Conservation (phyloP, 2,797 vertebrate genomes). For the Buphagus erythrorhynchus region DNA sequence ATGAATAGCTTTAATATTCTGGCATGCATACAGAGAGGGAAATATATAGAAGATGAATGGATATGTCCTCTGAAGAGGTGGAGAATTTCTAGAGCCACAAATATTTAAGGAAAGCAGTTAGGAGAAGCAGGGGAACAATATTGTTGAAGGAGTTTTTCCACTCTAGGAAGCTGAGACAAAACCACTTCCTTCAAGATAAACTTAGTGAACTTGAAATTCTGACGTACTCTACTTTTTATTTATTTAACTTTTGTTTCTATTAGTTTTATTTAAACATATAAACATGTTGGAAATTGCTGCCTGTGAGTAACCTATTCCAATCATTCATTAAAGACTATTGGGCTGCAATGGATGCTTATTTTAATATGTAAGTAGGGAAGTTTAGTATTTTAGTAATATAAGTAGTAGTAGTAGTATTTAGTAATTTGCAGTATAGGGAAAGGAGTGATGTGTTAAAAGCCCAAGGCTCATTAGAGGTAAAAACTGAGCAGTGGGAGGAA, state of each 20-base stretch:
- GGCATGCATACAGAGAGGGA: background rate
- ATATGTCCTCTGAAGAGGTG: background rate
- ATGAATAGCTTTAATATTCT: background rate
- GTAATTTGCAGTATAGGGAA: background rate
- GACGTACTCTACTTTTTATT: background rate
- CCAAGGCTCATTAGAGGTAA: background rate
- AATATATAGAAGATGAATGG: background rate
- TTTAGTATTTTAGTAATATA: background rate
- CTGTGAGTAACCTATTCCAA: background rate
- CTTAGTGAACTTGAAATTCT: background rate
- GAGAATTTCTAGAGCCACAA: background rate
- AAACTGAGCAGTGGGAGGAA: background rate
- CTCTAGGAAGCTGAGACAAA: background rate
- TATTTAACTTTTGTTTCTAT: background rate
- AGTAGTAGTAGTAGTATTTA: background rate
- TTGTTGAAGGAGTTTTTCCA: background rate
- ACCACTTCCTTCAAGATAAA: background rate
- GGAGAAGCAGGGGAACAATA: accelerated
- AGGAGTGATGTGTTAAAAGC: background rate
- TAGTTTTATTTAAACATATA: background rate
- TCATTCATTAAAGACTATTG: background rate
- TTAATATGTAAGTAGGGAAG: background rate
- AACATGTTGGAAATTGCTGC: background rate
- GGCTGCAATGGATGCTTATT: background rate
- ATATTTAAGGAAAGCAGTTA: background rate